Evolutionary conservation across 2,888 invertebrate genomes (phyloP).

Genomic region (Agrochola macilenta): DNA sequence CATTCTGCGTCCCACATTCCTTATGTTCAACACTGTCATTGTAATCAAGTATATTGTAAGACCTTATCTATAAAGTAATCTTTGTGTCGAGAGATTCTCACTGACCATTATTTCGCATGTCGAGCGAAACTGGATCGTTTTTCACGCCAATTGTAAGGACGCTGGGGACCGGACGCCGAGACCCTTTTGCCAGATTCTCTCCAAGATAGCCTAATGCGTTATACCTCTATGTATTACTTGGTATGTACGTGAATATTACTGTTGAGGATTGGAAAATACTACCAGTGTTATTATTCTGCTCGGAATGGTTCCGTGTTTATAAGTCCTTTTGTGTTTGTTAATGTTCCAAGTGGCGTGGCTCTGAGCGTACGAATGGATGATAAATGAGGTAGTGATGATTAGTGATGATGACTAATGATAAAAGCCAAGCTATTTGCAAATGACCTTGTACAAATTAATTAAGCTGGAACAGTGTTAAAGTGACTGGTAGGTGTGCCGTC

Average conservation of each 20-base stretch:
- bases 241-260: constrained; percentile 62
- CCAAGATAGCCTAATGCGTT: constrained; percentile 71
- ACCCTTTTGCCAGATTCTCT: constrained; percentile 69
- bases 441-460: constrained; percentile 37
- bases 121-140: constrained; percentile 64
- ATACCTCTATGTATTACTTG: constrained; percentile 70
- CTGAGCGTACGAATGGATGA: constrained; percentile 31
- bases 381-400: constrained; percentile 21
- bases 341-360: constrained; percentile 25
- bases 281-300: constrained; percentile 43
- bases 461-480: constrained; percentile 23
- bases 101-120: constrained; percentile 64
- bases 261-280: constrained; percentile 44
- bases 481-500: constrained; percentile 35
- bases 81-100: constrained; percentile 56
- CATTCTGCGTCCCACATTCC: constrained; percentile 41
- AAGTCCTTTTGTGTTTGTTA: constrained; percentile 26
- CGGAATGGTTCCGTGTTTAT: constrained; percentile 30
- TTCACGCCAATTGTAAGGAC: constrained; percentile 66
- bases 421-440: constrained; percentile 34
- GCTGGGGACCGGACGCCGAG: constrained; percentile 57
- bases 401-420: constrained; percentile 35
- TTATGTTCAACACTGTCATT: constrained; percentile 49
- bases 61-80: constrained; percentile 60
- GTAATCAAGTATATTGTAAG: constrained; percentile 58